Base-by-base conservation (phyloP, 2,888 invertebrate genomes). In the Ptychoptera contaminata region DNA sequence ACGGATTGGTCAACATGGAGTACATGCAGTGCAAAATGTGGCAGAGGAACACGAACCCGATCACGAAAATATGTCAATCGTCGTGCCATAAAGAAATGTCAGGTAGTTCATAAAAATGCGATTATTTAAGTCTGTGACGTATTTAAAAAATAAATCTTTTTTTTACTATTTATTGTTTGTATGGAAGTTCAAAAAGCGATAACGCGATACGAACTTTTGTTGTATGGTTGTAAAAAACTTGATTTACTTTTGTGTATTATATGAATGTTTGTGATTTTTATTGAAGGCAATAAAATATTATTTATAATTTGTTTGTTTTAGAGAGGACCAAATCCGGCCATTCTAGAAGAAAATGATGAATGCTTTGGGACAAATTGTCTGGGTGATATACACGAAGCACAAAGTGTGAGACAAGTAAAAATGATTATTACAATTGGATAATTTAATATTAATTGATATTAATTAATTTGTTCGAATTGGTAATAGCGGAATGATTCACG, bases 1-100 rank as follows among this genome's bases (percentile, higher is more conserved):
- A 77, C 82, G 0, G 67, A 72, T 14, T 90, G 87, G 86, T 74
- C 77, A 2, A 72, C 71, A 32, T 88, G 85, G 85, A 81, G 83
- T 0, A 72, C 77, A 23, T 88, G 88, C 60, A 81, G 81, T 6
- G 78, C 75, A 32, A 75, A 74, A 1, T 82, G 82, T 56, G 81
- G 81, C 3, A 67, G 67, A 41, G 80, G 86, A 0, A 72, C 74
- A n/a, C 76, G 81, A 48, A 77, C 78, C 0, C 73, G 85, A 45
- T 73, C 77, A 9, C 68, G 88, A 0, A 73, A 74, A 52, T 85
- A 80, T 61, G 60, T 74, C 36, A 72, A 62, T 43, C 68, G 72
- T 48, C 70, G 71, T 40, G 79, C 78, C 1, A 71, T 68, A 48
- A 81, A 81, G 55, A 71, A 72, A 43, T 82, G 81, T 55, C 71